Conservation (phyloP, 2,797 vertebrate genomes). For the Cirrhinus mrigala region DNA sequence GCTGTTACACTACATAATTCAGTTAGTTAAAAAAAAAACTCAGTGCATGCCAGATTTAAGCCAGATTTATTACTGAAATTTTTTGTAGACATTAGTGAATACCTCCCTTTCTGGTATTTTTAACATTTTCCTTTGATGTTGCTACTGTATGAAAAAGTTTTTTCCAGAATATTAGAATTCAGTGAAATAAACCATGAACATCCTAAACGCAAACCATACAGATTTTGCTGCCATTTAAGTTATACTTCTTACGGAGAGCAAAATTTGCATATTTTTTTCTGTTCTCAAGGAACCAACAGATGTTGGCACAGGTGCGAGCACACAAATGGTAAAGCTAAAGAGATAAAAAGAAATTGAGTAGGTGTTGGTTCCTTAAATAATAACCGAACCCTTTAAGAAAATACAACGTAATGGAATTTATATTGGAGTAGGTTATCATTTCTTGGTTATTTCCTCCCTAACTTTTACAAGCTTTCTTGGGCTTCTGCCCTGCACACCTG, state of each 20-base stretch:
- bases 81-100: background rate
- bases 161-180: background rate
- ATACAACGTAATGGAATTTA: background rate
- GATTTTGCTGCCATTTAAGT: background rate
- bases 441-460: background rate
- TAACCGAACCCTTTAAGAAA: background rate
- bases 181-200: background rate
- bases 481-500: background rate
- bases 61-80: background rate
- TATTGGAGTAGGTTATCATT: background rate
- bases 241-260: background rate
- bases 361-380: background rate
- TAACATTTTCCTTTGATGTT: background rate
- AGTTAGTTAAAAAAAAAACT: background rate
- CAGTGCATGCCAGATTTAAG: background rate
- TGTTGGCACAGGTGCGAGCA: background rate
- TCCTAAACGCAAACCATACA: background rate
- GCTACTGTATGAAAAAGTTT: background rate
- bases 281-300: background rate
- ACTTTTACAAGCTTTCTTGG: constrained; percentile 6
- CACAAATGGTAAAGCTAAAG: background rate
- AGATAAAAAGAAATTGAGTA: background rate
- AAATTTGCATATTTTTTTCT: background rate
- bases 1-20: too few species aligned
- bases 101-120: background rate